A percentile compares a stretch with the other conserved stretches of the same genome.
Evolutionary conservation across 2,797 vertebrate genomes (phyloP).

Genomic region (Helostoma temminkii): DNA sequence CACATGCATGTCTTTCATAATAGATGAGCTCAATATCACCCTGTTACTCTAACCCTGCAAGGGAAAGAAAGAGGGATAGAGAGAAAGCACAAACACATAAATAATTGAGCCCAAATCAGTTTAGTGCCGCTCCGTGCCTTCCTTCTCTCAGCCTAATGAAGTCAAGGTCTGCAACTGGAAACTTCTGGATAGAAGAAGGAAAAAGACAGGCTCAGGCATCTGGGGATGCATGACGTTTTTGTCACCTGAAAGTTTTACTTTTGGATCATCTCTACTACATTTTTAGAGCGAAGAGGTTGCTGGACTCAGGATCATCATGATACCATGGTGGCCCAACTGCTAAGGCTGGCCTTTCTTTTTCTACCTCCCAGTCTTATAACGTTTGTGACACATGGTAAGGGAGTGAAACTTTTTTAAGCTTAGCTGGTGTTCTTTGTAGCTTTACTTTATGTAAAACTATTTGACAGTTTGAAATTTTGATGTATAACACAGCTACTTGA

Average conservation of each 20-base stretch:
- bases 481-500: background rate
- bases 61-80: constrained; percentile 64
- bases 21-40: constrained; percentile 78
- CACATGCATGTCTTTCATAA: constrained; percentile 75
- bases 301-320: constrained; percentile 82
- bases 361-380: constrained; percentile 60
- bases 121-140: constrained; percentile 68
- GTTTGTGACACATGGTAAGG: constrained; percentile 74
- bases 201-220: background rate
- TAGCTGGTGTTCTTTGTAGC: too few species aligned
- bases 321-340: constrained; percentile 84
- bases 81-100: constrained; percentile 75
- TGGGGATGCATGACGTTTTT: constrained; percentile 1
- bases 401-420: too few species aligned
- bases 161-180: constrained; percentile 54
- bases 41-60: constrained; percentile 77
- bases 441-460: background rate
- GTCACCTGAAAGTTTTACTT: constrained; percentile 2
- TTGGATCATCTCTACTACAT: background rate
- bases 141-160: constrained; percentile 72
- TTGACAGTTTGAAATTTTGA: background rate
- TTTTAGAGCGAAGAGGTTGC: constrained; percentile 48
- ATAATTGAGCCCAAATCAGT: constrained; percentile 88
- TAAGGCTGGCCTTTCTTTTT: constrained; percentile 75
- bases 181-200: constrained; percentile 9